phyloP scores from a whole-genome alignment of 2,888 invertebrate species.

The Zaprionus obscuricornis region DNA sequence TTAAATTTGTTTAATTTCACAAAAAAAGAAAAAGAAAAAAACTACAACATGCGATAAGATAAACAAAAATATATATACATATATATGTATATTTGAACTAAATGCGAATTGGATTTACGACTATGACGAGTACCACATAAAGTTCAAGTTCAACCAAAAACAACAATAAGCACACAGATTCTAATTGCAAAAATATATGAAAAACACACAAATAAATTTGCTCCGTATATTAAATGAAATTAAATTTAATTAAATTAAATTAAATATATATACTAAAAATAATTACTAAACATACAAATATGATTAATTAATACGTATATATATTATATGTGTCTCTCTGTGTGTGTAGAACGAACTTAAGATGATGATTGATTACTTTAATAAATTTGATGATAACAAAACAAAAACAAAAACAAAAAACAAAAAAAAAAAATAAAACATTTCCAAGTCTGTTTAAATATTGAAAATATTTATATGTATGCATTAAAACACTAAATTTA shows the following conservation, averaged over 20 bases:
- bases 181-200: too few relatives aligned
- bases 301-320: too few relatives aligned
- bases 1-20: constrained; percentile 63
- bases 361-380: constrained; percentile 68
- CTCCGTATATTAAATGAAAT: constrained; percentile 58
- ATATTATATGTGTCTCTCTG: constrained; percentile 46
- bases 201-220: too few relatives aligned
- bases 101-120: constrained; percentile 37
- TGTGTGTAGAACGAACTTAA: constrained; percentile 52
- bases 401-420: too few relatives aligned
- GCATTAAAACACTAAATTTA: constrained; percentile 42
- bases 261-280: constrained; percentile 20
- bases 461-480: constrained; percentile 65
- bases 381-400: constrained; percentile 65
- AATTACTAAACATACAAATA: constrained; percentile 13
- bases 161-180: too few relatives aligned
- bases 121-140: constrained; percentile 66
- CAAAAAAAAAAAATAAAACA: too few relatives aligned
- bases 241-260: constrained; percentile 31
- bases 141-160: constrained; percentile 52
- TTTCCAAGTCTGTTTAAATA: constrained; percentile 75
- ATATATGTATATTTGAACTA: too few relatives aligned
- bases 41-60: background rate
- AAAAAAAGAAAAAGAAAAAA: constrained; percentile 33
- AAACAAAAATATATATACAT: constrained; percentile 18